These are phyloP conservation scores for Dermatophagoides farinae DNA, from an alignment of 1,140 invertebrate genomes.

Conservation along the genomic window DNA sequence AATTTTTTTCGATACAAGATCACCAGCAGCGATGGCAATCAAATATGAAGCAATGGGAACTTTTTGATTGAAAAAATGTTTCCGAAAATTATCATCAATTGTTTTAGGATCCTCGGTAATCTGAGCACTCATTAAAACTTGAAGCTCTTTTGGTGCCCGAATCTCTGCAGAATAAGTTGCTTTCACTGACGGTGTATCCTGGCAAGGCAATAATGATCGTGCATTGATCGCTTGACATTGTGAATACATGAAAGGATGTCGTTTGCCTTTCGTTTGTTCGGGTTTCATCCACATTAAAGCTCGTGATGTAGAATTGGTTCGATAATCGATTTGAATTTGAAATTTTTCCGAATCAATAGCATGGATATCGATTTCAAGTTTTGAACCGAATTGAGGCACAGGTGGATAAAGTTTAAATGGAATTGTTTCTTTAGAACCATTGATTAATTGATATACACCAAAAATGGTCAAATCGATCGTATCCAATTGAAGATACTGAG, in stretches of 20 bases:
- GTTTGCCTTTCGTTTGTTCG: slow-evolving; percentile 64
- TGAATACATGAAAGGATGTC: slow-evolving; percentile 71
- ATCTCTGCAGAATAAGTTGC: slow-evolving; percentile 58
- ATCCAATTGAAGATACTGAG: slow-evolving; percentile 49
- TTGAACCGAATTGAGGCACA: slow-evolving; percentile 47
- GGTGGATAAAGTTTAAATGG: slow-evolving; percentile 39
- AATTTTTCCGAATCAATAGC: slow-evolving; percentile 18
- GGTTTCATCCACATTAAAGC: slow-evolving; percentile 74
- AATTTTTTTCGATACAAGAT: slow-evolving; percentile 34
- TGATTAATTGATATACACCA: slow-evolving; percentile 25
- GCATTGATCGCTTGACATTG: slow-evolving; percentile 78
- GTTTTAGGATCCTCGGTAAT: slow-evolving; percentile 26
- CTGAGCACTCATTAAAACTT: slow-evolving; percentile 73
- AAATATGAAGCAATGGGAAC: slow-evolving; percentile 36
- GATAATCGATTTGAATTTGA: slow-evolving; percentile 49
- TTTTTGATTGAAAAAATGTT: slow-evolving; percentile 48
- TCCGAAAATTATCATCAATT: slow-evolving; percentile 17
- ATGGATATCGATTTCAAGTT: slow-evolving; percentile 39
- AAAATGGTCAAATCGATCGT: slow-evolving; percentile 43
- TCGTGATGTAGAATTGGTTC: slow-evolving; percentile 45
- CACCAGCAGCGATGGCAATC: slow-evolving; percentile 67
- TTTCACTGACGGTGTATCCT: slow-evolving; percentile 83
- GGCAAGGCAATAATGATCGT: slow-evolving; percentile 43
- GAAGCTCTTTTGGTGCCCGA: slow-evolving; percentile 47
- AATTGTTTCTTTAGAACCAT: slow-evolving; percentile 30